Percentiles rank a stretch among this genome's conserved stretches.
These are phyloP conservation scores for Aplocera efformata DNA, from an alignment of 2,888 invertebrate species.

Conservation along the genomic window DNA sequence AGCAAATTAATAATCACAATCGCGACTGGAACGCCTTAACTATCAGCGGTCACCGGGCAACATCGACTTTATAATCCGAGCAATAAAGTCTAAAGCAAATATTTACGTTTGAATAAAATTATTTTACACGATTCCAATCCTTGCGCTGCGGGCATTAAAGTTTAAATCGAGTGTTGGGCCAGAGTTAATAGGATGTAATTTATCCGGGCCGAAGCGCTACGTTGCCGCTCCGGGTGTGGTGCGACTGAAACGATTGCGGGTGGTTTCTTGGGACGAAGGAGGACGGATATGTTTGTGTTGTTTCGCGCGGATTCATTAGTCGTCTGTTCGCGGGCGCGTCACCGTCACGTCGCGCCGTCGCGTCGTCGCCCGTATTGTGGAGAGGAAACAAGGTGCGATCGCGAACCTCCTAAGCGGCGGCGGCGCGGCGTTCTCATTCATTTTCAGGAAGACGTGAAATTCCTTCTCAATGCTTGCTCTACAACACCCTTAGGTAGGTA, in stretches of 20 bases:
- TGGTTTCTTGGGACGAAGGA: conserved; percentile 30
- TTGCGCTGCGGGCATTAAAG: conserved; percentile 68
- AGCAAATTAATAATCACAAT: conserved; percentile 77
- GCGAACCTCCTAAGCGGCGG: conserved; percentile 69
- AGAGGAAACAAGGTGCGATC: conserved; percentile 63
- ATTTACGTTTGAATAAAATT: conserved; percentile 50
- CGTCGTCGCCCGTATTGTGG: conserved; percentile 52
- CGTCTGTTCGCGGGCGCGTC: conserved; percentile 56
- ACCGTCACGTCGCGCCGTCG: conserved; percentile 38
- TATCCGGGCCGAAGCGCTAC: conserved; percentile 73
- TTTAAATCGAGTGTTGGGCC: conserved; percentile 73
- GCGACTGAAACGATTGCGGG: conserved; percentile 49
- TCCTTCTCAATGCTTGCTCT: conserved; percentile 60
- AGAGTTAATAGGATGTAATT: conserved; percentile 79
- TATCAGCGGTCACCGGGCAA: conserved; percentile 51
- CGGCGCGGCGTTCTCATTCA: conserved; percentile 75
- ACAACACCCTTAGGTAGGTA: conserved; percentile 36
- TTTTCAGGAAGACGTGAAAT: conserved; percentile 75
- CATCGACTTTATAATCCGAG: conserved; percentile 63
- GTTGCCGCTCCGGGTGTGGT: conserved; percentile 72
- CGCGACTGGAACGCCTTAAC: conserved; percentile 65
- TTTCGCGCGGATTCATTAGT: conserved; percentile 67
- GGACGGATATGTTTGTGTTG: conserved; percentile 61
- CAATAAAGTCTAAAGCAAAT: conserved; percentile 65
- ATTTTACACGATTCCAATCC: conserved; percentile 74